Evolutionary conservation across 2,888 invertebrate species (phyloP).

Genomic region (Andrena dorsata): DNA sequence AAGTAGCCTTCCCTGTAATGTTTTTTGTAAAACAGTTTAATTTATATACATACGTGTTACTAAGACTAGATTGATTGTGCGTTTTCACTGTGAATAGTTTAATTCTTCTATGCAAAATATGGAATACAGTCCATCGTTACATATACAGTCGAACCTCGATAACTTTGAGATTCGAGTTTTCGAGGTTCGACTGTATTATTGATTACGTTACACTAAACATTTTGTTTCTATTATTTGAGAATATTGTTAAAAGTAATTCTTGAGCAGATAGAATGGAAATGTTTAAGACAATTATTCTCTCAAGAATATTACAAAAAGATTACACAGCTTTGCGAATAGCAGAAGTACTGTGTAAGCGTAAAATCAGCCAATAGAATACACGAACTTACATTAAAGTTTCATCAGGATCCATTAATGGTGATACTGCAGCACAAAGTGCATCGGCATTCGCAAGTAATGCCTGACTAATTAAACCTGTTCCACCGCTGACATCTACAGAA

Average conservation of each 20-base stretch:
- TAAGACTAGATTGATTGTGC: no score
- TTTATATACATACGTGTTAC: no score
- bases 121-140: neutral
- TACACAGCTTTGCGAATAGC: no score
- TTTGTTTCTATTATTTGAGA: neutral
- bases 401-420: slow-evolving; percentile 97
- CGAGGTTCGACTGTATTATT: no score
- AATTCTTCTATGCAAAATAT: neutral
- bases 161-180: no score
- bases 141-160: no score
- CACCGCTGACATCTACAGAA: slow-evolving; percentile 88
- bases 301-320: no score
- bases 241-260: neutral
- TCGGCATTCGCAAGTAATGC: slow-evolving; percentile 98
- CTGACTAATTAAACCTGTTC: slow-evolving; percentile 96
- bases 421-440: slow-evolving; percentile 97
- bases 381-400: slow-evolving; percentile 89
- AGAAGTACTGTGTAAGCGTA: neutral
- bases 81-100: neutral
- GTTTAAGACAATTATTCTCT: no score
- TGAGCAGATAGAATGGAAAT: no score
- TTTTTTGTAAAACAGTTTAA: slow-evolving; percentile 37
- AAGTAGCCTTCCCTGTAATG: slow-evolving; percentile 91
- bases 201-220: neutral
- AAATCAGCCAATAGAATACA: neutral